phyloP scores from a whole-genome alignment of 2,888 invertebrate species.

The Cinara cedri region DNA sequence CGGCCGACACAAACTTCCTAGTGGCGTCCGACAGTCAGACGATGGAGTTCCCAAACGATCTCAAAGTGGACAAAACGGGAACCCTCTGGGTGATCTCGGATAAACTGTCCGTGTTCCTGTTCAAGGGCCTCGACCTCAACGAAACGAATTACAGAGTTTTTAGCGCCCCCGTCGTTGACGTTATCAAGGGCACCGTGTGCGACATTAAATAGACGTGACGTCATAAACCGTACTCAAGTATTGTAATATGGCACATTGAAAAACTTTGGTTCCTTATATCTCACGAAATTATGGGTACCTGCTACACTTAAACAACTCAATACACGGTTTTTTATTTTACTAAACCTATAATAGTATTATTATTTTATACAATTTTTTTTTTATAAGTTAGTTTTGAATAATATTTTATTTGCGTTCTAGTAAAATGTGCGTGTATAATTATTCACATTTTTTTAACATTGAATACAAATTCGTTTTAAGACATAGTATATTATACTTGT shows the following conservation, averaged over 20 bases:
- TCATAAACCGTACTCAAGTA: not conserved
- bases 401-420: too few relatives aligned
- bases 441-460: too few relatives aligned
- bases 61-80: constrained; percentile 75
- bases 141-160: constrained; percentile 78
- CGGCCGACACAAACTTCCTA: constrained; percentile 69
- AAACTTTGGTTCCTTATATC: constrained; percentile 3
- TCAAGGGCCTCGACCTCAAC: constrained; percentile 68
- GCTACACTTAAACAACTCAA: not conserved
- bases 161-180: constrained; percentile 70
- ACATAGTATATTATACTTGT: too few relatives aligned
- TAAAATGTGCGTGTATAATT: too few relatives aligned
- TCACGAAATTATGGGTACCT: not conserved
- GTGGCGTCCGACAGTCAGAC: constrained; percentile 71
- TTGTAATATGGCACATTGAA: not conserved
- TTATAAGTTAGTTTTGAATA: too few relatives aligned
- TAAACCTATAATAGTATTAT: constrained; percentile 11
- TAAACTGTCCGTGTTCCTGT: constrained; percentile 75
- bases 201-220: constrained; percentile 61
- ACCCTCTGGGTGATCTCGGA: constrained; percentile 81
- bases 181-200: constrained; percentile 73
- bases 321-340: not conserved
- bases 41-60: constrained; percentile 80
- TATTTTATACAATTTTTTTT: not conserved
- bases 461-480: too few relatives aligned